Conservation (phyloP, 2,113 vertebrate species). For the Climacteris rufus region DNA sequence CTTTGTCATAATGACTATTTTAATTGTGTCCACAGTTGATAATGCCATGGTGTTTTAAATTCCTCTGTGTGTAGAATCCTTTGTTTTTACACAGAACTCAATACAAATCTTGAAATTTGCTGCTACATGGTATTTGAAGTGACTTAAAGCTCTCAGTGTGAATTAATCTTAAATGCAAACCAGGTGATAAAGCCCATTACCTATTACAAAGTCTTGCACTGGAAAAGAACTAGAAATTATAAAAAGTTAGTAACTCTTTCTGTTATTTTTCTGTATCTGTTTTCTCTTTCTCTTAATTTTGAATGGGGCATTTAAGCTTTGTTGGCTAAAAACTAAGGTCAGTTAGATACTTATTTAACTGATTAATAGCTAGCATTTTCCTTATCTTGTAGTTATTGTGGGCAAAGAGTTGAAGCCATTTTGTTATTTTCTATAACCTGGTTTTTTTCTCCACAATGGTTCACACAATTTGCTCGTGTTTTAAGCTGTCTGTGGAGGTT, state of each 20-base stretch:
- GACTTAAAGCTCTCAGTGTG: conserved; percentile 29
- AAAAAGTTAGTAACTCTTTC: background rate
- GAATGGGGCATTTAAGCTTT: background rate
- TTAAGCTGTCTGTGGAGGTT: background rate
- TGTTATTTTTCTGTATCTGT: background rate
- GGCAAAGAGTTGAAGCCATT: background rate
- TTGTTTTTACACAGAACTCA: conserved; percentile 45
- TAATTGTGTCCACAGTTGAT: conserved; percentile 36
- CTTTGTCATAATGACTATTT: background rate
- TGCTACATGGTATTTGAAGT: conserved; percentile 25
- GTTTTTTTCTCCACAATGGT: background rate
- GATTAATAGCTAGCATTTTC: background rate
- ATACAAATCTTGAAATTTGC: conserved; percentile 18
- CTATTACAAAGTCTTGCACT: background rate
- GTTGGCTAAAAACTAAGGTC: background rate
- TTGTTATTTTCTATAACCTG: background rate
- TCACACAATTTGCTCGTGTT: background rate
- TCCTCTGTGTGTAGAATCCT: background rate
- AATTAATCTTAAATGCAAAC: conserved; percentile 48
- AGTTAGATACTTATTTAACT: background rate
- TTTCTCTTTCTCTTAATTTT: background rate
- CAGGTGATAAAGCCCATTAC: background rate
- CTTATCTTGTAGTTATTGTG: background rate
- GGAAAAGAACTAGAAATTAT: background rate
- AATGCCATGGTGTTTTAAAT: background rate